These are phyloP conservation scores for Tenebrio molitor DNA, from an alignment of 1,140 invertebrate species.

Conservation along the genomic window DNA sequence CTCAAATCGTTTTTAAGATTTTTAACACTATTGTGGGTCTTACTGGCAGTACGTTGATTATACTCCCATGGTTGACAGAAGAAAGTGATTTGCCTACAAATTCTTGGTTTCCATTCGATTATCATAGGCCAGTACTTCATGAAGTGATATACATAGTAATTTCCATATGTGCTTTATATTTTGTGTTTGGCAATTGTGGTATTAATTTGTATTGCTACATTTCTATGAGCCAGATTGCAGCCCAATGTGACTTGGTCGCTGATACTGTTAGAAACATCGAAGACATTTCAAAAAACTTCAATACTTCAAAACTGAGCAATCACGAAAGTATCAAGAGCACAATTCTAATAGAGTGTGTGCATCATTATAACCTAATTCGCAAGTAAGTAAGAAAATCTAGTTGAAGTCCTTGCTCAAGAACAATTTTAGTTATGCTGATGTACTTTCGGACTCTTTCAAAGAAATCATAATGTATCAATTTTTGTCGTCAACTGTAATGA, in stretches of 20 bases:
- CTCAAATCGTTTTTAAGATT: no score
- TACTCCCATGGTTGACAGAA: no score
- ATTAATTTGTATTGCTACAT: not conserved
- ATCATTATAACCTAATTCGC: not conserved
- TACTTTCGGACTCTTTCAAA: not conserved
- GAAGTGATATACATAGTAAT: not conserved
- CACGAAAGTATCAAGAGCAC: not conserved
- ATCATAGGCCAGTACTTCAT: no score
- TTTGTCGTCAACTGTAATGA: not conserved
- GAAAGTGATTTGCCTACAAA: no score
- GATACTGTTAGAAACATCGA: not conserved
- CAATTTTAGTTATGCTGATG: not conserved
- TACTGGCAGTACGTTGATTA: no score
- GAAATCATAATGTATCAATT: conserved; percentile 1
- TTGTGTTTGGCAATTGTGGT: not conserved
- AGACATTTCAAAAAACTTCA: not conserved
- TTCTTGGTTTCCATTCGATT: no score
- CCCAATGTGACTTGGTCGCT: not conserved
- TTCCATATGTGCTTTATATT: not conserved
- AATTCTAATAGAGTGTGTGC: not conserved
- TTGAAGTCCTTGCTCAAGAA: not conserved
- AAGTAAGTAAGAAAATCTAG: not conserved
- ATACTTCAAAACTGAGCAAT: not conserved
- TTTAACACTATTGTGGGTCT: no score
- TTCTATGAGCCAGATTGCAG: not conserved